Percentiles rank a stretch among this genome's conserved stretches.
Evolutionary conservation across 2,797 vertebrate species (phyloP).

Genomic region (Megalops cyprinoides): DNA sequence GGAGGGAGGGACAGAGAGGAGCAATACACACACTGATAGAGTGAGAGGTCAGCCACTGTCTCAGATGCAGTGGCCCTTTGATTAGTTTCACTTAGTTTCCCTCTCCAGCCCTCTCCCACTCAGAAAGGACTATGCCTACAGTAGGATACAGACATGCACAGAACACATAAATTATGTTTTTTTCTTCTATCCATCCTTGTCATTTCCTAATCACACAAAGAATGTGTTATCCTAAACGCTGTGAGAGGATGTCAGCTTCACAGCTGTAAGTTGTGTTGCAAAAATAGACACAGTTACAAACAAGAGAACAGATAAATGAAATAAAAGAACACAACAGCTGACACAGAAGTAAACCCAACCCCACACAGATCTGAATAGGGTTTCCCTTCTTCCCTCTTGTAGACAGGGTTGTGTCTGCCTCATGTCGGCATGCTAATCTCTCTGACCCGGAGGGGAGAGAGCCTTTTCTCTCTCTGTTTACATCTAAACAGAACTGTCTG

Average conservation of each 20-base stretch:
- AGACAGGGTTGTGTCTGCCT: conserved; percentile 21
- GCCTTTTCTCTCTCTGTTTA: conserved; percentile 51
- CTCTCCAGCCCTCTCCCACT: background rate
- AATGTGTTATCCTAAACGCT: background rate
- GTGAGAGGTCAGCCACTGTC: conserved; percentile 14
- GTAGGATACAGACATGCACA: background rate
- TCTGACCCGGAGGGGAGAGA: conserved; percentile 48
- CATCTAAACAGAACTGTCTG: conserved; percentile 38
- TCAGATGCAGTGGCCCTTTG: background rate
- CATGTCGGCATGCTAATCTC: conserved; percentile 37
- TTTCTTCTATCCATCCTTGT: background rate
- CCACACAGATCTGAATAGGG: conserved; percentile 6
- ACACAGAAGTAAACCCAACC: conserved; percentile 19
- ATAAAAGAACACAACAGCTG: background rate
- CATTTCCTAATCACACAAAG: background rate
- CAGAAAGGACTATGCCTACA: background rate
- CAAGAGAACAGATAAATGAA: background rate
- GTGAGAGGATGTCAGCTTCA: background rate
- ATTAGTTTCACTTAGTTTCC: background rate
- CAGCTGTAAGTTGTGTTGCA: background rate
- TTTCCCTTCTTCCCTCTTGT: background rate
- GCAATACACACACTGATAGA: background rate
- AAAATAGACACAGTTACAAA: background rate
- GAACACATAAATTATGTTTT: background rate
- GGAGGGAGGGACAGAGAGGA: background rate